Conservation (phyloP, 2,888 invertebrate genomes). For the Heliconius ismenius region DNA sequence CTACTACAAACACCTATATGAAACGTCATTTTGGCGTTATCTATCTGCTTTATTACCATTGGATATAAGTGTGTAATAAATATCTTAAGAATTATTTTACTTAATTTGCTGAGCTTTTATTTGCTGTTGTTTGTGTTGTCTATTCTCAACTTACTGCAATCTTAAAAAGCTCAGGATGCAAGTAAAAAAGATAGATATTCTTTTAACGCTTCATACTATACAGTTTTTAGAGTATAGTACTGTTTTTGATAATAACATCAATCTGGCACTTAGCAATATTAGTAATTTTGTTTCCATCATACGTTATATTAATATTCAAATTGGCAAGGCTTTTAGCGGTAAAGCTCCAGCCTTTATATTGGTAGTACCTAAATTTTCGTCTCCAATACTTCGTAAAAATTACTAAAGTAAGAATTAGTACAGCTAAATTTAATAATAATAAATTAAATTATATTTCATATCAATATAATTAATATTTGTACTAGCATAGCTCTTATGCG, state of each 20-base stretch:
- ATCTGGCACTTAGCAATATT: background rate
- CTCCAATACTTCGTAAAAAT: background rate
- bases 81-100: no score
- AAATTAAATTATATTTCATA: background rate
- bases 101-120: no score
- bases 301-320: constrained; percentile 4
- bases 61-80: no score
- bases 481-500: constrained; percentile 1
- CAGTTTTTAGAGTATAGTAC: background rate
- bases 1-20: no score
- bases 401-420: background rate
- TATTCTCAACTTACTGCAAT: no score
- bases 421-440: background rate
- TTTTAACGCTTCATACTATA: no score
- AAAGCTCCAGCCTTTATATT: background rate
- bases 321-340: background rate
- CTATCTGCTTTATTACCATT: no score
- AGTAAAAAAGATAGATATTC: no score
- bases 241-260: background rate
- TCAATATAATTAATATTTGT: background rate
- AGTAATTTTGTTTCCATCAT: background rate
- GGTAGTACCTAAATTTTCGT: background rate
- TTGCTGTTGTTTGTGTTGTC: no score
- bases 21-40: no score
- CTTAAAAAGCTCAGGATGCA: no score